Conservation (phyloP, 2,888 invertebrate species). For the Drosophila lutescens region DNA sequence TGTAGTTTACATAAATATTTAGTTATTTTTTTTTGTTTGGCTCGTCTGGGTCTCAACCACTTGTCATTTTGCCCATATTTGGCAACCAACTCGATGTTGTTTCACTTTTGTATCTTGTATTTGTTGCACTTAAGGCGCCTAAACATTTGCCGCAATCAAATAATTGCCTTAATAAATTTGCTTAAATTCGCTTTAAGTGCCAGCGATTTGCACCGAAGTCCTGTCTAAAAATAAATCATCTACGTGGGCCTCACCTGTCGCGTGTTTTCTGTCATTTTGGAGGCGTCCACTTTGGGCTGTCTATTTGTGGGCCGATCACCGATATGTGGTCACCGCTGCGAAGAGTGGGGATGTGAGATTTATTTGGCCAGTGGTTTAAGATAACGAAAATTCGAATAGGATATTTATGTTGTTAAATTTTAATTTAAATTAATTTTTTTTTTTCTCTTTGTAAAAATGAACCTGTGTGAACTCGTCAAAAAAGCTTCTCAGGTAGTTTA, state of each 20-base stretch:
- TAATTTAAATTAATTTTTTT: background rate
- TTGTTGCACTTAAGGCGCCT: conserved; percentile 31
- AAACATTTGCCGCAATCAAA: conserved; percentile 62
- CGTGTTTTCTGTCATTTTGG: conserved; percentile 55
- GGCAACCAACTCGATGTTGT: conserved; percentile 43
- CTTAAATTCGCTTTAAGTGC: conserved; percentile 58
- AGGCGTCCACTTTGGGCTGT: conserved; percentile 18
- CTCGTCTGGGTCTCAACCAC: conserved; percentile 24
- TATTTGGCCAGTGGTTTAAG: conserved; percentile 1
- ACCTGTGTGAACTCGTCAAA: background rate
- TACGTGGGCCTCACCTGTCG: conserved; percentile 53
- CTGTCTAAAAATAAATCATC: conserved; percentile 35
- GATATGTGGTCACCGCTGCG: conserved; percentile 7
- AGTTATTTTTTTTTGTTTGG: conserved; percentile 8
- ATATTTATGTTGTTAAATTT: background rate
- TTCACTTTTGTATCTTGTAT: conserved; percentile 20
- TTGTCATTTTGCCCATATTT: conserved; percentile 70
- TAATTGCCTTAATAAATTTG: conserved; percentile 75
- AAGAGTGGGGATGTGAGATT: conserved; percentile 5
- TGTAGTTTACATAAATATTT: conserved; percentile 45
- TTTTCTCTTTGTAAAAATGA: background rate
- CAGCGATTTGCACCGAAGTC: conserved; percentile 58
- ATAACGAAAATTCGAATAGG: background rate
- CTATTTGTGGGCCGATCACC: conserved; percentile 26
- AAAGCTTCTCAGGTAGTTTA: conserved; percentile 15